Conservation (phyloP, 2,797 vertebrate genomes). For the Eospalax fontanierii region DNA sequence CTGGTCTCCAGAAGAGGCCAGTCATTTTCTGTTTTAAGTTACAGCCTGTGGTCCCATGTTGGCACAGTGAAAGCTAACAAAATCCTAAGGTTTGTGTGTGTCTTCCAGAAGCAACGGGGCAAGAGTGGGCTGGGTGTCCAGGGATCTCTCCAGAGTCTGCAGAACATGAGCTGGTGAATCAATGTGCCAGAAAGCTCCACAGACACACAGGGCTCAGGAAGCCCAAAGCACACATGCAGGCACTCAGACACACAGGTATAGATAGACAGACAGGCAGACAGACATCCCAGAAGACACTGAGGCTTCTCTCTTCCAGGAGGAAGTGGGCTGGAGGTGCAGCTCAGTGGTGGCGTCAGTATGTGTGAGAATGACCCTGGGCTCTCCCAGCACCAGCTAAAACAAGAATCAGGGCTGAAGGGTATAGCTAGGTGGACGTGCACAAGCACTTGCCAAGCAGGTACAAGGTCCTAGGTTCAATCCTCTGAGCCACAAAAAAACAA, state of each 20-base stretch:
- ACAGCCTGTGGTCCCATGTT: too few relatives aligned
- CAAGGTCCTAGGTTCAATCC: neutral
- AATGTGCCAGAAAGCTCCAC: neutral
- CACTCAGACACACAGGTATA: neutral
- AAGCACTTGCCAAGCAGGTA: neutral
- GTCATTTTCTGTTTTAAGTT: neutral
- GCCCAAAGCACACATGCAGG: neutral
- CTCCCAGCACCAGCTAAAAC: neutral
- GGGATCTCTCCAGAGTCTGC: too few relatives aligned
- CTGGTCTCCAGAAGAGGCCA: neutral
- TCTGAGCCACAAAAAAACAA: too few relatives aligned
- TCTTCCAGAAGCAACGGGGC: neutral
- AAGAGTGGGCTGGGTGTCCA: too few relatives aligned
- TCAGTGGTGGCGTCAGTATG: neutral
- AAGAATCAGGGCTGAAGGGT: too few relatives aligned
- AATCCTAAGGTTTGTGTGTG: fast-evolving
- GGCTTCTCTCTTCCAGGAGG: neutral
- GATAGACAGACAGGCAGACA: too few relatives aligned
- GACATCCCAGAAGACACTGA: neutral
- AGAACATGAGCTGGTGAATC: neutral
- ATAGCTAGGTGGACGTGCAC: too few relatives aligned
- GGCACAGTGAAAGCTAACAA: neutral
- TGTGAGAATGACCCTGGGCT: neutral
- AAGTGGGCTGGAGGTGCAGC: neutral
- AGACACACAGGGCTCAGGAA: neutral